A percentile compares a stretch with the other conserved stretches of the same genome.
Evolutionary conservation across 2,113 vertebrate genomes (phyloP).

Genomic region (Edolisoma coerulescens): DNA sequence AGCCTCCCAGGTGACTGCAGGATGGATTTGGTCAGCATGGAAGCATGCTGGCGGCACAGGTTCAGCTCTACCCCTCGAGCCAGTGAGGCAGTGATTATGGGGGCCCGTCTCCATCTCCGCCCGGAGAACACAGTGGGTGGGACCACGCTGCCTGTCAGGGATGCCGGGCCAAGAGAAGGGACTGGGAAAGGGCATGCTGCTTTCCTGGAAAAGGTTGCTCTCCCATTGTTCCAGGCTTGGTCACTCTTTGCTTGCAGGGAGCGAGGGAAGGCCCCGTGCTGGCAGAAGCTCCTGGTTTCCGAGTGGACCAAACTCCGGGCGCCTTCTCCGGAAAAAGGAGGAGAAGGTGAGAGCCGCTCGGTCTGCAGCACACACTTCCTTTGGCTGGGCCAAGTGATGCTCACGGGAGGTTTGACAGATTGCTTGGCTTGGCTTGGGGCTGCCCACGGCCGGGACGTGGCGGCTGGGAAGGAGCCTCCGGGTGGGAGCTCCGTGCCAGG

Average conservation of each 20-base stretch:
- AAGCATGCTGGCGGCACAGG: background rate
- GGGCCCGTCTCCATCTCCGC: background rate
- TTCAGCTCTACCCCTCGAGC: background rate
- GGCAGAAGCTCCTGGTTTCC: background rate
- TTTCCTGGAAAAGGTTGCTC: conserved; percentile 14
- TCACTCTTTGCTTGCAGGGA: background rate
- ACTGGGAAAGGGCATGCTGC: background rate
- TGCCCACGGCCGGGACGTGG: background rate
- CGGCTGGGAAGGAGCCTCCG: background rate
- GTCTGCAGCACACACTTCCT: conserved; percentile 18
- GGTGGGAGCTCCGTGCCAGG: background rate
- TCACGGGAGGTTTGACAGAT: background rate
- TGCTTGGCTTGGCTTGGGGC: background rate
- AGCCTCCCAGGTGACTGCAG: background rate
- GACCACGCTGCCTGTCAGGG: background rate
- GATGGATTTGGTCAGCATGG: background rate
- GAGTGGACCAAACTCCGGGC: background rate
- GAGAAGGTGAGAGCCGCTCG: background rate
- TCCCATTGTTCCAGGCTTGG: conserved; percentile 26
- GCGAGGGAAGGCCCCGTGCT: background rate
- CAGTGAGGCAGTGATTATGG: rapidly evolving
- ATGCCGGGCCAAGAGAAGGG: background rate
- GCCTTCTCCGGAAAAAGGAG: conserved; percentile 41
- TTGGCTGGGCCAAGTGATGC: background rate
- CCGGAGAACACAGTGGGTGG: background rate